Evolutionary conservation across 2,113 vertebrate genomes (phyloP).

Genomic region (Tyto alba): DNA sequence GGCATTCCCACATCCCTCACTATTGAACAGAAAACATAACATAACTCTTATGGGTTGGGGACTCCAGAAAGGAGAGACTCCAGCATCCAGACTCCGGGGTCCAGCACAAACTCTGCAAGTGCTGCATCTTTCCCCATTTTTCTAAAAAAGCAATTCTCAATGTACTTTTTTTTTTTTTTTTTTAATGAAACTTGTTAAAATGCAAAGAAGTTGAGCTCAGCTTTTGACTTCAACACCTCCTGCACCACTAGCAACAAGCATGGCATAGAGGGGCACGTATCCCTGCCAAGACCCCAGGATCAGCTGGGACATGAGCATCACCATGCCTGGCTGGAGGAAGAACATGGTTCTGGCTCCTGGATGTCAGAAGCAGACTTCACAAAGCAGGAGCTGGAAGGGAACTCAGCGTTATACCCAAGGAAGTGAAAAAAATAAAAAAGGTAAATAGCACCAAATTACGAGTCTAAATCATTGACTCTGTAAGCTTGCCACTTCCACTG

Average conservation of each 20-base stretch:
- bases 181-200: background rate
- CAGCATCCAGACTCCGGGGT: background rate
- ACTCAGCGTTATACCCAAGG: background rate
- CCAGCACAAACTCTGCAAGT: background rate
- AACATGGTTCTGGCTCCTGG: background rate
- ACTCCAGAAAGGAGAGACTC: background rate
- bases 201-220: background rate
- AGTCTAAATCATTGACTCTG: background rate
- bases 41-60: rapidly evolving
- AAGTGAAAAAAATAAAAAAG: background rate
- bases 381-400: background rate
- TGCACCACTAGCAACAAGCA: background rate
- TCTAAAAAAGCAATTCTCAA: background rate
- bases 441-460: background rate
- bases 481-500: background rate
- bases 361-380: background rate
- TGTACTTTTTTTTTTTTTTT: rapidly evolving
- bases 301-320: background rate
- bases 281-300: background rate
- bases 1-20: background rate
- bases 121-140: rapidly evolving
- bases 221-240: background rate
- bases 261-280: background rate
- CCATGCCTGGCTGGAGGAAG: background rate
- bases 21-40: rapidly evolving